These are phyloP conservation scores for Trachymyrmex cornetzi DNA, from an alignment of 1,140 invertebrate species.

Conservation along the genomic window DNA sequence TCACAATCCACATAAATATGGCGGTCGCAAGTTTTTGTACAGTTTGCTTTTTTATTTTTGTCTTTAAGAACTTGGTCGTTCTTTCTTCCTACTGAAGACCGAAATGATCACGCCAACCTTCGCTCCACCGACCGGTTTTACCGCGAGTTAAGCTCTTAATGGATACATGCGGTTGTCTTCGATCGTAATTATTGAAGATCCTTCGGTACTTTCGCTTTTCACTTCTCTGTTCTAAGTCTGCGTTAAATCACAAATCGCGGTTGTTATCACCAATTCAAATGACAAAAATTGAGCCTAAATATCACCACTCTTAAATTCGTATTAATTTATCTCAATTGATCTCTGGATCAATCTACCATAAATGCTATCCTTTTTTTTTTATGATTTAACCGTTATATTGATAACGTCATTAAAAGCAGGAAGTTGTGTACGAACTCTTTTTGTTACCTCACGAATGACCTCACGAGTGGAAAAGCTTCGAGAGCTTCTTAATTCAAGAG, in stretches of 20 bases:
- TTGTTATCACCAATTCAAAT: not conserved
- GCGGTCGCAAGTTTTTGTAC: conserved; percentile 42
- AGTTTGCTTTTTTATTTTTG: conserved; percentile 27
- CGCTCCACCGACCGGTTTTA: conserved; percentile 57
- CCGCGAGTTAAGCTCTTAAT: conserved; percentile 60
- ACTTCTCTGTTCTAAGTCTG: conserved; percentile 30
- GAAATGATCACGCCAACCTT: conserved; percentile 55
- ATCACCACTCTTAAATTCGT: not conserved
- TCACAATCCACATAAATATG: conserved; percentile 55
- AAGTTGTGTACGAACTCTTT: not conserved
- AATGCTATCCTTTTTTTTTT: no score
- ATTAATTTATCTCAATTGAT: not conserved
- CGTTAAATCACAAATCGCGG: conserved; percentile 15
- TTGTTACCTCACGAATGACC: not conserved
- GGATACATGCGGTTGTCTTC: conserved; percentile 46
- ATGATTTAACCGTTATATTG: not conserved
- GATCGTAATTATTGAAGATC: conserved; percentile 55
- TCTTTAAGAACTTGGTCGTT: conserved; percentile 38
- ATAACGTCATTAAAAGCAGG: not conserved
- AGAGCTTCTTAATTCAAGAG: conserved; percentile 33
- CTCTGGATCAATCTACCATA: not conserved
- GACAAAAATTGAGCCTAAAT: not conserved
- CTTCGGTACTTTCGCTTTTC: conserved; percentile 38
- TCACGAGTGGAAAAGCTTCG: conserved; percentile 3
- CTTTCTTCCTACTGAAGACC: conserved; percentile 41